Percentiles rank a stretch among this genome's conserved stretches.
Conservation (phyloP, 2,113 vertebrate species). For the Coracopsis vasa region DNA sequence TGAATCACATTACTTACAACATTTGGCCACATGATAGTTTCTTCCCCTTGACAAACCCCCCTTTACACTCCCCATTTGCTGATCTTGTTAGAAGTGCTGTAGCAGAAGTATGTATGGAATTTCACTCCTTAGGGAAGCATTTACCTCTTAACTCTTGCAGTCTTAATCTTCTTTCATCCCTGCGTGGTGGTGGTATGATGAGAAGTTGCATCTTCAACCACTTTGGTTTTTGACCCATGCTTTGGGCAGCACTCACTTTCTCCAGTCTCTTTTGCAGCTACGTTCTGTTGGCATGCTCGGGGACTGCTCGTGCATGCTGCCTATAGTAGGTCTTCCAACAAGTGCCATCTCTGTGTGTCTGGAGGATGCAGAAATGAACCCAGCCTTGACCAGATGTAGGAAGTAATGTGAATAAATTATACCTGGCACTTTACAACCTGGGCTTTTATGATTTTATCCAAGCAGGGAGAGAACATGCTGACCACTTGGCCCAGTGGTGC, state of each 20-base stretch:
- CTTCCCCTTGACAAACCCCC: neutral
- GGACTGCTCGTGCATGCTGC: neutral
- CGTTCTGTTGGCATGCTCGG: neutral
- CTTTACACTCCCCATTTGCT: neutral
- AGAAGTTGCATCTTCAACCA: neutral
- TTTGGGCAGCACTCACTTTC: neutral
- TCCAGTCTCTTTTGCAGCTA: neutral
- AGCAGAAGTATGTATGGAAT: neutral
- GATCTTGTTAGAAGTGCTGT: neutral
- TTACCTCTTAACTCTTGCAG: neutral
- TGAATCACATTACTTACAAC: neutral
- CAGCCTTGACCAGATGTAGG: neutral
- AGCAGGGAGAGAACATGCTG: neutral
- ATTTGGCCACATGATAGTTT: neutral
- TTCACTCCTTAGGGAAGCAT: neutral
- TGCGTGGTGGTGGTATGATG: neutral
- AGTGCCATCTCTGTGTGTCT: neutral
- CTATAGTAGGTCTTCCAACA: neutral
- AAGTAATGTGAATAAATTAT: neutral
- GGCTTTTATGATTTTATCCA: neutral
- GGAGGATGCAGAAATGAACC: neutral
- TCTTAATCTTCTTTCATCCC: fast-evolving
- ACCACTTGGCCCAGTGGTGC: neutral
- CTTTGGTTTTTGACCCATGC: neutral
- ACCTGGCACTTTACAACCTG: neutral